Evolutionary conservation across 2,113 vertebrate species (phyloP), one percentile per base, ranked within the genome.

Genomic region (Panthera leo): DNA sequence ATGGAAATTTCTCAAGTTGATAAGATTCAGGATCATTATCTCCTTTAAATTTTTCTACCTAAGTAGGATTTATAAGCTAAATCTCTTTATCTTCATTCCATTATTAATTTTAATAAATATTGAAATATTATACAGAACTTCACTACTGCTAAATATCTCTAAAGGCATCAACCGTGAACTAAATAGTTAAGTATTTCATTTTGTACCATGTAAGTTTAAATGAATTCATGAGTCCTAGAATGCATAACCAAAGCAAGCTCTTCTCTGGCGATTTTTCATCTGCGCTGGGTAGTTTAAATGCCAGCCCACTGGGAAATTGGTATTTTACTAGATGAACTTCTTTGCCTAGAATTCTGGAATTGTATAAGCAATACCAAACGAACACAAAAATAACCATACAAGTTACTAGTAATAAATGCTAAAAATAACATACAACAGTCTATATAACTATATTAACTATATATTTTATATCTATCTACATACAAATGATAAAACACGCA

Each of bases 51-150:
- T 90, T 96, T 95, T 86, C 34, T 65, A 63, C 14, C 25, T 63
- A 89, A 85, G 12, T 78, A 95, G 36, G 31, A 95, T 91, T 85
- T 89, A 68, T 75, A 79, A 92, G 21, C 21, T 53, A 92, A 94
- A 95, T 92, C 58, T 88, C n/a, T 16, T 97, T 91, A 95, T 93
- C 10, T 9, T 89, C 45, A 61, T 89, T 96, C 63, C 13, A 97
- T 87, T 95, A 88, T 91, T 96, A 94, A 94, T 97, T 92, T 92
- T 94, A 97, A 93, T 96, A 94, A 97, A 95, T 89, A 68, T 63
- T 95, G 45, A 93, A 95, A 76, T 89, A 70, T 90, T 85, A 31
- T 48, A 94, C 68, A 31, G 45, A 97, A 91, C 14, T 68, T 82
- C 0, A 91, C 21, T 45, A 58, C 5, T 39, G 95, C 36, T 97